Conservation (phyloP, 2,888 invertebrate genomes). For the Lasioglossum calceatum region DNA sequence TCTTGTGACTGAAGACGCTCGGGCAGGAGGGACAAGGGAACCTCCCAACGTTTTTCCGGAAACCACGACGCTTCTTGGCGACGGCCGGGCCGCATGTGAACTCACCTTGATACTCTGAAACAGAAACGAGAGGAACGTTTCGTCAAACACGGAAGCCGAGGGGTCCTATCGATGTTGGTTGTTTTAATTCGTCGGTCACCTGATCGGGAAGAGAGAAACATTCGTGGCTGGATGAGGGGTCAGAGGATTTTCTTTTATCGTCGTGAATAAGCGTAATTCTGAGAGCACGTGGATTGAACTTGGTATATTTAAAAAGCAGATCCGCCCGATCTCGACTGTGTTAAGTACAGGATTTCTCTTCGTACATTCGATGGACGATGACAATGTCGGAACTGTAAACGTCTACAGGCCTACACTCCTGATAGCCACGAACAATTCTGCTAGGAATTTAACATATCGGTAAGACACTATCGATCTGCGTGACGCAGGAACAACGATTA, state of each 20-base stretch:
- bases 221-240: background rate
- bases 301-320: conserved; percentile 37
- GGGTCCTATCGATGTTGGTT: background rate
- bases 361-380: background rate
- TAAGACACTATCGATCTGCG: background rate
- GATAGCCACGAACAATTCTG: background rate
- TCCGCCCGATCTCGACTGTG: background rate
- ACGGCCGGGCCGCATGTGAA: conserved; percentile 7
- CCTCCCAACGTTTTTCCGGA: conserved; percentile 22
- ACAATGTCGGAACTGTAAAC: background rate
- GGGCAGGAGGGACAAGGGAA: conserved; percentile 75
- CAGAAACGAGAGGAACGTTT: conserved; percentile 47
- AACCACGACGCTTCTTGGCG: background rate
- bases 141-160: conserved; percentile 25
- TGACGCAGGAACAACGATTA: conserved; percentile 1
- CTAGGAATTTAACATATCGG: background rate
- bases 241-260: background rate
- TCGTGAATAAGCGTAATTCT: conserved; percentile 5
- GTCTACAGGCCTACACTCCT: background rate
- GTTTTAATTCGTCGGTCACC: background rate
- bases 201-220: background rate
- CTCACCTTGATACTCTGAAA: conserved; percentile 55
- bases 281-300: conserved; percentile 1
- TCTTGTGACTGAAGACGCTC: conserved; percentile 77
- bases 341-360: conserved; percentile 17